These are phyloP conservation scores for Nomada fucata DNA, from an alignment of 2,888 invertebrate species.

Conservation along the genomic window DNA sequence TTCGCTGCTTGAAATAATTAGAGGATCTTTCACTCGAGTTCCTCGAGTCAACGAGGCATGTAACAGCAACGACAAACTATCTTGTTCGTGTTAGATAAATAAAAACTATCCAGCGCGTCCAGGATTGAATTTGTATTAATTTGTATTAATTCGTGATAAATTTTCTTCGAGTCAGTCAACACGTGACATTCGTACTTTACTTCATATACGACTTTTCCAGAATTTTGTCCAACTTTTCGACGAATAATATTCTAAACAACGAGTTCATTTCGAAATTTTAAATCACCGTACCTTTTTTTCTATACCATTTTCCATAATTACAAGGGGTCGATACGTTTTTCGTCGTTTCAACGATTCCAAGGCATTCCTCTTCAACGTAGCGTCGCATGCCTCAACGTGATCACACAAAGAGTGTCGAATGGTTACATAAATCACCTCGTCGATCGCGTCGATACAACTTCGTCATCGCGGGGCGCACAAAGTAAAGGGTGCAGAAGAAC, in stretches of 20 bases:
- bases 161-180: neutral
- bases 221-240: too few relatives aligned
- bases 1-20: slow-evolving; percentile 36
- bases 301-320: too few relatives aligned
- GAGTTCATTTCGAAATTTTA: too few relatives aligned
- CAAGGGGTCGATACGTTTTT: too few relatives aligned
- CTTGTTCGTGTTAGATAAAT: neutral
- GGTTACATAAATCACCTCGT: neutral
- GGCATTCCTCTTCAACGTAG: too few relatives aligned
- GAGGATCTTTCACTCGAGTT: slow-evolving; percentile 11
- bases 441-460: slow-evolving; percentile 15
- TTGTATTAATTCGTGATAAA: neutral
- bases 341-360: too few relatives aligned
- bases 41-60: slow-evolving; percentile 19
- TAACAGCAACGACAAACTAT: slow-evolving; percentile 8
- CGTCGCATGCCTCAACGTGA: neutral
- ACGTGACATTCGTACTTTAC: neutral
- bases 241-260: too few relatives aligned
- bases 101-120: neutral
- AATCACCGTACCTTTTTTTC: too few relatives aligned
- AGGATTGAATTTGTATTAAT: too few relatives aligned
- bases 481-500: slow-evolving; percentile 43
- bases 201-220: too few relatives aligned
- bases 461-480: slow-evolving; percentile 20
- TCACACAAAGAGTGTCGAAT: neutral